Evolutionary conservation across 2,888 invertebrate species (phyloP), one percentile per base, ranked within the genome.

Genomic region (Cyclophora albipunctata): DNA sequence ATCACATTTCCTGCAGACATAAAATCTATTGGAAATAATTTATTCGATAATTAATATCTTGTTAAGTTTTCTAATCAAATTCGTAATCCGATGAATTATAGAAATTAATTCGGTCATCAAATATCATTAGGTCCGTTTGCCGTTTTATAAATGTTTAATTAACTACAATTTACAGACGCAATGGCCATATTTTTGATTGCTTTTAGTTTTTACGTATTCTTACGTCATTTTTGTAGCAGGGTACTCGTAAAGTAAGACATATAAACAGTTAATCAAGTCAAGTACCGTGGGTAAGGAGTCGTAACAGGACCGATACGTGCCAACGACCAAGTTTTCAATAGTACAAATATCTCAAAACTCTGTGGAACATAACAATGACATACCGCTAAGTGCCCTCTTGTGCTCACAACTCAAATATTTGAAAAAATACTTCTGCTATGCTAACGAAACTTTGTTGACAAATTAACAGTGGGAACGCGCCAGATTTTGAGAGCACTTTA

Each of bases 361-460:
- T 59, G 52, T 50, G 67, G 70, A 74, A 72, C 67, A 73, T 62
- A 74, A 81, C 75, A 78, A 74, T 77, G 73, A 73, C 74, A 73
- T 69, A 67, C 68, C 70, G 73, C 73, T 81, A 82, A 84, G 81
- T 82, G 81, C 73, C 67, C 73, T 80, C 76, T 78, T 82, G 69
- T 79, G 72, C 73, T 75, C 71, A 67, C 67, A 58, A 60, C 57
- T 71, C 74, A 79, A 84, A 85, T 80, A 79, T 84, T 83, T 75
- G 73, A 72, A 71, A 67, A 69, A 75, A 75, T 66, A 70, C 61
- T 64, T 46, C 51, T 48, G 48, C 47, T 46, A 53, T 62, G 62
- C 68, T 64, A 65, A 69, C 57, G 66, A 56, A 62, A 62, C 63
- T 72, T 69, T 78, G 73, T 78, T 78, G 71, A 76, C 77, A 74